phyloP scores from a whole-genome alignment of 2,888 invertebrate species.

The Hemithea aestivaria region DNA sequence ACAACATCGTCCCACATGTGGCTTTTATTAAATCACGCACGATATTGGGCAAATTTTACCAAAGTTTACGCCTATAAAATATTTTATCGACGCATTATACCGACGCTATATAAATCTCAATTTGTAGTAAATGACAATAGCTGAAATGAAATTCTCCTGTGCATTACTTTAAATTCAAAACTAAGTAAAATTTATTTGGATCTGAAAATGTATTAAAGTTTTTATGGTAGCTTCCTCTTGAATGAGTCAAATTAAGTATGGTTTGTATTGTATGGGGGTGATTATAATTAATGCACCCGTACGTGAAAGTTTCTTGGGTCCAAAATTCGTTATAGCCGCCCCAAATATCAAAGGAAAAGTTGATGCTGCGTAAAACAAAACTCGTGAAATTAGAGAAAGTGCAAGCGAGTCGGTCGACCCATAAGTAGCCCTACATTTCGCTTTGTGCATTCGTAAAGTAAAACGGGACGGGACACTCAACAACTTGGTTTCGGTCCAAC shows the following conservation, averaged over 20 bases:
- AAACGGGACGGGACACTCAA: constrained; percentile 48
- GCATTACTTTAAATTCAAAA: constrained; percentile 10
- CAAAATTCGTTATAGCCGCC: constrained; percentile 7
- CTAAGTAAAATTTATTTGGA: constrained; percentile 5
- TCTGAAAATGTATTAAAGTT: no score
- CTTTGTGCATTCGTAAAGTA: constrained; percentile 40
- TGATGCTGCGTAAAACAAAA: constrained; percentile 4
- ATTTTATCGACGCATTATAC: constrained; percentile 37
- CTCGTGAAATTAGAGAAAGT: constrained; percentile 10
- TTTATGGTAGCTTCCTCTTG: no score
- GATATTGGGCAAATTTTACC: constrained; percentile 43
- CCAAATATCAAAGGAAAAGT: constrained; percentile 3
- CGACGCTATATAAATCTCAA: constrained; percentile 25
- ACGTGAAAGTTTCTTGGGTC: constrained; percentile 5
- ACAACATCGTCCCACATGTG: constrained; percentile 31
- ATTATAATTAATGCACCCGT: constrained; percentile 30
- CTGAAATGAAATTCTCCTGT: constrained; percentile 10
- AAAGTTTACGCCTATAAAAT: constrained; percentile 38
- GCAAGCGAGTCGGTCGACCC: constrained; percentile 8
- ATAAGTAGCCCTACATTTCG: constrained; percentile 26
- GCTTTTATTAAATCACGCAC: constrained; percentile 47
- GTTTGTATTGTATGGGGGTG: constrained; percentile 27
- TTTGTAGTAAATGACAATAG: constrained; percentile 24
- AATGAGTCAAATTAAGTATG: no score
- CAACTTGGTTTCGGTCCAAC: constrained; percentile 55